Percentiles rank a stretch among this genome's conserved stretches.
These are phyloP conservation scores for Gymnocheta viridis DNA, from an alignment of 2,888 invertebrate genomes.

Conservation along the genomic window DNA sequence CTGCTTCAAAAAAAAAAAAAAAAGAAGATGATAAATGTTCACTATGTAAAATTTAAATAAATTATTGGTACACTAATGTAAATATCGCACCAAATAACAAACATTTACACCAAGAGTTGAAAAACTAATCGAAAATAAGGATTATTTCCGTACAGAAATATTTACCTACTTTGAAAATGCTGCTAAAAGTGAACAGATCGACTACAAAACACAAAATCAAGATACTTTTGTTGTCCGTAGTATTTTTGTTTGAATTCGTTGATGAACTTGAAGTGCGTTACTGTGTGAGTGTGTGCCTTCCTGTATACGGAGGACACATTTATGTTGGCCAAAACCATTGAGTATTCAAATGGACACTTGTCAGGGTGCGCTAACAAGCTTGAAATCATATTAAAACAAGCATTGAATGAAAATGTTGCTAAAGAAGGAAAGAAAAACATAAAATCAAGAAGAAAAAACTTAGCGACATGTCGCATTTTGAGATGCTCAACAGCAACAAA, in stretches of 20 bases:
- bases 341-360: slow-evolving; percentile 81
- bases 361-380: slow-evolving; percentile 73
- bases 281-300: not conserved
- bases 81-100: slow-evolving; percentile 29
- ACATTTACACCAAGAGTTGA: not conserved
- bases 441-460: slow-evolving; percentile 19
- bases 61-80: slow-evolving; percentile 37
- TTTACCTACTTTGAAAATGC: not conserved
- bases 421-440: not conserved
- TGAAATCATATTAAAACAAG: slow-evolving; percentile 78
- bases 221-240: not conserved
- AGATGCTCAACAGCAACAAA: slow-evolving; percentile 39
- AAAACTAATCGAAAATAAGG: not conserved
- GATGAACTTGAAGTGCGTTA: not conserved
- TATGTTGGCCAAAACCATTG: slow-evolving; percentile 74
- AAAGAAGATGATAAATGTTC: not conserved
- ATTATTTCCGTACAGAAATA: not conserved
- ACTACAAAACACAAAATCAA: not conserved
- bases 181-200: not conserved
- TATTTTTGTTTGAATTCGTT: slow-evolving; percentile 1
- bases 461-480: slow-evolving; percentile 30
- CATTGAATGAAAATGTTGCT: slow-evolving; percentile 19
- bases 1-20: not conserved
- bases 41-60: slow-evolving; percentile 35
- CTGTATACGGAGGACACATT: not conserved